Percentiles rank a stretch among this genome's conserved stretches.
phyloP scores from a whole-genome alignment of 2,797 vertebrate genomes.

The Chelidonichthys spinosus region DNA sequence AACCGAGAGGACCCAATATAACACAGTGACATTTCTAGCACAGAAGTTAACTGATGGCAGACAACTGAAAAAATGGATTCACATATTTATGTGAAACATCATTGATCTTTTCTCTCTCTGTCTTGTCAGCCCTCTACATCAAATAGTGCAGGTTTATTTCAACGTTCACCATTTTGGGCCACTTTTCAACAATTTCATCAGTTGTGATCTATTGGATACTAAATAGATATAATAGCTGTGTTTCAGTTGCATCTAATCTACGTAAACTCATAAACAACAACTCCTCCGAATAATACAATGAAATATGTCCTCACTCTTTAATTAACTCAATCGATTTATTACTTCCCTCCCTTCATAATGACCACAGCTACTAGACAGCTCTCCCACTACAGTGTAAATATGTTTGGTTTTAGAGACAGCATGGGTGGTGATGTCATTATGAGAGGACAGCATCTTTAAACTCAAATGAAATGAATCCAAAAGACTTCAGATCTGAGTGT shows the following conservation, averaged over 20 bases:
- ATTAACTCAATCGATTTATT: accelerated
- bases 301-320: neutral
- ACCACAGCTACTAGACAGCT: neutral
- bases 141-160: neutral
- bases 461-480: no score
- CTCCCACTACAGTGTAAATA: neutral
- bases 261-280: no score
- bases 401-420: no score
- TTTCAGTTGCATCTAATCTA: neutral
- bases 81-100: neutral
- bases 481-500: no score
- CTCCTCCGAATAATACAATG: neutral
- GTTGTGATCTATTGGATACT: neutral
- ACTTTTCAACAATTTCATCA: neutral
- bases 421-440: neutral
- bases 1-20: neutral
- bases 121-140: neutral
- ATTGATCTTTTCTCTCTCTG: neutral
- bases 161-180: neutral
- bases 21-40: neutral
- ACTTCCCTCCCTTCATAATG: neutral
- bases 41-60: slow-evolving; percentile 4
- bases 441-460: no score
- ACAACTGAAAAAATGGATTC: neutral
- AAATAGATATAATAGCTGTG: neutral